Base-by-base conservation (phyloP, 2,113 vertebrate genomes). In the Eudorcas thomsonii region DNA sequence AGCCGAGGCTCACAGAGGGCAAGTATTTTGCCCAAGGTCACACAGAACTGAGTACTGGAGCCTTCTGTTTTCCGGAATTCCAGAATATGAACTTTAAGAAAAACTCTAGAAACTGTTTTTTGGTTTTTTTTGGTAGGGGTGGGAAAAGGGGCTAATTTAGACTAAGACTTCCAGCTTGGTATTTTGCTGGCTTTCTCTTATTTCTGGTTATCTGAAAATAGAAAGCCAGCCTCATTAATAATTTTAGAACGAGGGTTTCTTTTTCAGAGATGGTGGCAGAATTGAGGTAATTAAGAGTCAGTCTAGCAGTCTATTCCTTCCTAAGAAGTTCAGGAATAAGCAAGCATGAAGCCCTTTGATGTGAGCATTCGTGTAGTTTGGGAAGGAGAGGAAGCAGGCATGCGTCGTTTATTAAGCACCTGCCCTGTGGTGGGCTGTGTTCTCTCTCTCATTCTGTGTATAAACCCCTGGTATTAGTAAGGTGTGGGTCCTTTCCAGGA, bases 121-220 rank as follows among this genome's bases (percentile, higher is more conserved):
- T 26, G 36, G 39, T 39, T 39, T 45, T 30, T 10, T 60, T 60
- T 5, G 26, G 25, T 0, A 15, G 28, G 16, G 25, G 43, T 2
- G 4, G 78, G 2, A 9, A 23, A 43, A 25, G 16, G 50, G 50
- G 6, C 17, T 90, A 30, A 57, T 93, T 82, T 67, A 83, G 91
- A 50, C 50, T 5, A 62, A 71, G 28, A 30, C 30, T 85, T 92
- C 23, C 19, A 54, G 50, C 7, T 93, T 90, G 19, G 9, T 52
- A 33, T 48, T 90, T 83, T 78, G n/a, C 59, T 36, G 52, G 12
- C 16, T 21, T 48, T 55, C 4, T 19, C 57, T 67, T 67, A n/a
- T 87, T 97, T 97, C 64, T 19, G 64, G 48, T 57, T 86, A n/a
- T 59, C 57, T n/a, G 89, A 14, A 36, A 82, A 6, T 28, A n/a